Evolutionary conservation across 1,140 invertebrate species (phyloP).

Genomic region (Pseudobourletiella spinata): DNA sequence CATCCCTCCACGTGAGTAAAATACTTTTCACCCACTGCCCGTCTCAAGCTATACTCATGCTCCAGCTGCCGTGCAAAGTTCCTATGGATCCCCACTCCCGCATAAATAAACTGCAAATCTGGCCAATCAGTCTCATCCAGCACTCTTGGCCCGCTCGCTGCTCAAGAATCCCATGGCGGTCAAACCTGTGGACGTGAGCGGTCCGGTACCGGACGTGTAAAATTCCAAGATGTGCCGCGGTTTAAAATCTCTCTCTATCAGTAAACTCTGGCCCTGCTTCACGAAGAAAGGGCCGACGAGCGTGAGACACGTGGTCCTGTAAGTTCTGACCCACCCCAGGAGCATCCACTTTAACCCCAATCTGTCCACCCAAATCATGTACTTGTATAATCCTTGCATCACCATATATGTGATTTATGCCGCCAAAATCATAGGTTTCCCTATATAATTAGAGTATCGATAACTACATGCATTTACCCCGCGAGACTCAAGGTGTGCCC

Average conservation of each 20-base stretch:
- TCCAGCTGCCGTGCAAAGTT: conserved; percentile 10
- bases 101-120: conserved; percentile 15
- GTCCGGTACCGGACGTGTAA: conserved; percentile 12
- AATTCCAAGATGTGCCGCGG: background rate
- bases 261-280: background rate
- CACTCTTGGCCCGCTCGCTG: background rate
- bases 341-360: no score
- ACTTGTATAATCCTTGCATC: background rate
- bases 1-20: conserved; percentile 9
- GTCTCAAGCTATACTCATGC: background rate
- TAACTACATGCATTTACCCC: conserved; percentile 3
- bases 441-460: no score
- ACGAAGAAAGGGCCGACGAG: conserved; percentile 13
- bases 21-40: conserved; percentile 8
- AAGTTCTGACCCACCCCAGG: conserved; percentile 44
- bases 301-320: conserved; percentile 40
- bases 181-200: conserved; percentile 11
- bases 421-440: no score
- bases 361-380: conserved; percentile 11
- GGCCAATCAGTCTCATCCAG: conserved; percentile 16
- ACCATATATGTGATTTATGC: no score
- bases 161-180: conserved; percentile 17
- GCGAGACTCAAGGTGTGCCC: background rate
- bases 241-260: background rate
- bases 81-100: background rate